These are phyloP conservation scores for Odiellus spinosus DNA, from an alignment of 2,888 invertebrate species.

Conservation along the genomic window DNA sequence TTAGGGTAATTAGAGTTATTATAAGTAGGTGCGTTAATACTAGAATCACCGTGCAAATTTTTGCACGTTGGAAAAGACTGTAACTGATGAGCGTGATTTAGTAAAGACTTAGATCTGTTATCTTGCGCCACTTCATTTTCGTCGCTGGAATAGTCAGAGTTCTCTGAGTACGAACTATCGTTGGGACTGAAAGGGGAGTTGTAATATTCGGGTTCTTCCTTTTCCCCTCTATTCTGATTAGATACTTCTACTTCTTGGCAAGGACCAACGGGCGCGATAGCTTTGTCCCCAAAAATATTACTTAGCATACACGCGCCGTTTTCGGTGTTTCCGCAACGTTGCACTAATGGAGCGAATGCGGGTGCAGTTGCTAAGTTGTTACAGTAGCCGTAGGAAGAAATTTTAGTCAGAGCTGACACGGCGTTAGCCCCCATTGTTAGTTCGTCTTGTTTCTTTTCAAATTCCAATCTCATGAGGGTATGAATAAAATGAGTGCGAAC, in stretches of 20 bases:
- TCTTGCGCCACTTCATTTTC: conserved; percentile 16
- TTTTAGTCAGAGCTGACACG: background rate
- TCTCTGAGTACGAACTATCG: conserved; percentile 30
- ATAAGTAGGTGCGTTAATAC: conserved; percentile 6
- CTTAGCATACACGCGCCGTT: background rate
- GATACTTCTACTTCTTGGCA: background rate
- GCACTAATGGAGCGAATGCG: background rate
- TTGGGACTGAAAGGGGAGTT: conserved; percentile 24
- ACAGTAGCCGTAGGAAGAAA: background rate
- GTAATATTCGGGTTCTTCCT: conserved; percentile 7
- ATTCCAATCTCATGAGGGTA: conserved; percentile 76
- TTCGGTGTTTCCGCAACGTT: too few species aligned
- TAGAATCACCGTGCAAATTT: conserved; percentile 3
- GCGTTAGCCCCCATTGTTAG: conserved; percentile 10
- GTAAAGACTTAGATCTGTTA: conserved; percentile 2
- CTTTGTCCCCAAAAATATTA: background rate
- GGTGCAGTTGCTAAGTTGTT: background rate
- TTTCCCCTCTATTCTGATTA: background rate
- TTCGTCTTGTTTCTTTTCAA: conserved; percentile 56
- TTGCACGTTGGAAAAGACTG: conserved; percentile 10
- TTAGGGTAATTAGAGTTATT: conserved; percentile 2
- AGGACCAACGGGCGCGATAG: background rate
- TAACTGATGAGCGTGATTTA: conserved; percentile 1
- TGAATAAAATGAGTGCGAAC: conserved; percentile 94
- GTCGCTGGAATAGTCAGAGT: conserved; percentile 29